Percentiles rank a stretch among this genome's conserved stretches.
Conservation (phyloP, 2,888 invertebrate species). For the Trachelus troglodyta region DNA sequence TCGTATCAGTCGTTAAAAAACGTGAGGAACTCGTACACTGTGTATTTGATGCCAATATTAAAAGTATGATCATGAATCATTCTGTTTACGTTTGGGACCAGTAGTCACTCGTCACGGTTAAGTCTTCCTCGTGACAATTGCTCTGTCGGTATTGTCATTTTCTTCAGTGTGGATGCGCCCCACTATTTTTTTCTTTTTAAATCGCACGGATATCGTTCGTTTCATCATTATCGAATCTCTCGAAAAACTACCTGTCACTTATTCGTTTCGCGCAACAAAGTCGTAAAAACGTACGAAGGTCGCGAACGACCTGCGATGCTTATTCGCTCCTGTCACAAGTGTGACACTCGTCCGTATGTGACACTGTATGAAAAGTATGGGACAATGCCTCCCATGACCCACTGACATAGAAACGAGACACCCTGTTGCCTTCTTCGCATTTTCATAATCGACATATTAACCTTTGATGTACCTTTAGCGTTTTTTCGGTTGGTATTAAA, state of each 20-base stretch:
- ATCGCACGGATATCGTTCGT: background rate
- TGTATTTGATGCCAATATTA: background rate
- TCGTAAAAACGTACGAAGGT: conserved; percentile 30
- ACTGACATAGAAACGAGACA: conserved; percentile 49
- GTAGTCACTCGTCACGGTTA: background rate
- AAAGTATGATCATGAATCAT: background rate
- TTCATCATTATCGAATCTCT: background rate
- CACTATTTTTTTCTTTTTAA: no score
- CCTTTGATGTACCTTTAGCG: background rate
- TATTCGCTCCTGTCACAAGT: background rate
- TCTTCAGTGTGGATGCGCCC: background rate
- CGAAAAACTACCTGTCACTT: background rate
- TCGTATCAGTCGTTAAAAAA: background rate
- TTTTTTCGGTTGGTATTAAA: background rate
- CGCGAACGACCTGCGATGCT: background rate
- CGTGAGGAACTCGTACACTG: background rate
- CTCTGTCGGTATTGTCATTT: background rate
- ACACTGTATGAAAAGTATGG: conserved; percentile 38
- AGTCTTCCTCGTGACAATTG: background rate
- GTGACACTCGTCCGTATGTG: conserved; percentile 2
- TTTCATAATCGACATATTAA: background rate
- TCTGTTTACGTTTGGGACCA: background rate
- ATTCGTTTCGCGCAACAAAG: conserved; percentile 17
- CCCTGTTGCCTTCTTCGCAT: background rate
- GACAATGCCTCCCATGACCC: conserved; percentile 54